Evolutionary conservation across 2,797 vertebrate species (phyloP), one percentile per base, ranked within the genome.

Genomic region (Pristis pectinata): DNA sequence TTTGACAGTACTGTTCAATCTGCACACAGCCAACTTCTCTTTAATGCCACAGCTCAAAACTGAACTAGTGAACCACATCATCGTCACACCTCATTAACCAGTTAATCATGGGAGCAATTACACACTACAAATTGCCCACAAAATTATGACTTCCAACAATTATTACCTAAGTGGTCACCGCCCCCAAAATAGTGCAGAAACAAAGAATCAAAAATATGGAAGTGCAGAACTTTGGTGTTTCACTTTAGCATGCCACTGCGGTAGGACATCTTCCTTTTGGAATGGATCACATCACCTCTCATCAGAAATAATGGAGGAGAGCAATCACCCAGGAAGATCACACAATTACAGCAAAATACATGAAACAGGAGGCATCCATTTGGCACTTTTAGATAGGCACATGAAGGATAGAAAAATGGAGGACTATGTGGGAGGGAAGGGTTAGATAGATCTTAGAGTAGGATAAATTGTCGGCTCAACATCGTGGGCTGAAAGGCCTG

Each of bases 61-160:
- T 17, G 56, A 89, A 64, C 59, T 2, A 41, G 10, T 41, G 59
- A 91, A 67, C 59, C 61, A 67, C 41, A 41, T 91, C n/a, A 41
- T 37, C 10, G 22, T 67, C n/a, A 24, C 37, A 9, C 59, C 19
- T 91, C 59, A 91, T 91, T 67, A 91, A 67, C 17, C 19, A 64
- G 8, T 91, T 67, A 64, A 91, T 91, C 44, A 91, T 91, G 61
- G 87, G 85, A 41, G 37, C 8, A 67, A 67, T 37, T 91, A 11
- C 8, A 91, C n/a, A 37, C 34, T 41, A 64, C 19, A 91, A 91
- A 91, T n/a, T 19, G n/a, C 41, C 15, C 2, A 22, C 9, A 37
- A 61, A 91, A 91, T 61, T 89, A 89, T 37, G 17, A 91, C 17
- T 37, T 41, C 67, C 61, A 91, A 67, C 61, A 89, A 91, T 91